Evolutionary conservation across 2,797 vertebrate species (phyloP).

Genomic region (Propithecus deckenii): DNA sequence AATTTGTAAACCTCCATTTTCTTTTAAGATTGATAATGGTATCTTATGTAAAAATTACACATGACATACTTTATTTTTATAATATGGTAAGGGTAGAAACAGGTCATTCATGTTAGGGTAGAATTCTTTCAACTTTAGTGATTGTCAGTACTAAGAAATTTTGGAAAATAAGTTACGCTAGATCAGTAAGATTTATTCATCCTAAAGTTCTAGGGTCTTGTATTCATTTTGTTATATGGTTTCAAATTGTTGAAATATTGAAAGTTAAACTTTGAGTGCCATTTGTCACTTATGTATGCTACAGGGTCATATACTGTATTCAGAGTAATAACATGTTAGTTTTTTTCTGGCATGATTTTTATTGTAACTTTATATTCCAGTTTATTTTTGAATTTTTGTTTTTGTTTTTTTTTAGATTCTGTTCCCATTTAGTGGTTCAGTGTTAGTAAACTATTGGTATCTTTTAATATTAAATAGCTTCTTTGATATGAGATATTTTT

Average conservation of each 20-base stretch:
- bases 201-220: not conserved
- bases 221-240: not conserved
- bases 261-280: not conserved
- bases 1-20: not conserved
- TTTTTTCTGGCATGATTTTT: not conserved
- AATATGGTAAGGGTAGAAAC: not conserved
- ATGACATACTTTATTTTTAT: not conserved
- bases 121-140: not conserved
- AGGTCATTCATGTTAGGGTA: not conserved
- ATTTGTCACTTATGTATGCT: not conserved
- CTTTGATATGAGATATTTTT: constrained; percentile 15
- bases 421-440: not conserved
- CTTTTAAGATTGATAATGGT: not conserved
- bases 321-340: not conserved
- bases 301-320: not conserved
- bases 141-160: not conserved
- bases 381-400: not conserved
- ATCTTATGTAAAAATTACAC: not conserved
- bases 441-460: not conserved
- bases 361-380: not conserved
- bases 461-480: not conserved
- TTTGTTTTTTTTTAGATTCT: not conserved
- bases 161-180: not conserved
- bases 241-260: not conserved
- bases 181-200: not conserved